phyloP scores from a whole-genome alignment of 2,888 invertebrate genomes.

The Chirona hameri region DNA sequence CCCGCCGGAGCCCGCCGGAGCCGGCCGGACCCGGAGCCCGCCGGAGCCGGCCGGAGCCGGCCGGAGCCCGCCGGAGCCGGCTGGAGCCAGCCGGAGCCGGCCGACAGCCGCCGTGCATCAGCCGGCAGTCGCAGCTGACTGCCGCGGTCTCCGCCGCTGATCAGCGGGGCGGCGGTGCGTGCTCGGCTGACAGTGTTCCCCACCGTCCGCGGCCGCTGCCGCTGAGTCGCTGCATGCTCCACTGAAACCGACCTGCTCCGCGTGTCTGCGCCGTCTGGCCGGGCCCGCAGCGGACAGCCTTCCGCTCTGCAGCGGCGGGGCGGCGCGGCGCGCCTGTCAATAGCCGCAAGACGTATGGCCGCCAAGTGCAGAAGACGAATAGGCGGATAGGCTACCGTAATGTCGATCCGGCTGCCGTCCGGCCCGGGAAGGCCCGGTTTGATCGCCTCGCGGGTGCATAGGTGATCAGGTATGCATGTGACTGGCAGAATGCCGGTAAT shows the following conservation, averaged over 20 bases:
- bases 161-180: too few relatives aligned
- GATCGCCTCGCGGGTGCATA: not conserved
- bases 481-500: not conserved
- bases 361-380: not conserved
- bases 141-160: too few relatives aligned
- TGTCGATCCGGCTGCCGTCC: not conserved
- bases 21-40: not conserved
- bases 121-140: too few relatives aligned
- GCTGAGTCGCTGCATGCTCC: not conserved
- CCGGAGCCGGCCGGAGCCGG: not conserved
- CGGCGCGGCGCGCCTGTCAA: too few relatives aligned
- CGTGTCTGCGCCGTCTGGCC: not conserved
- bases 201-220: not conserved
- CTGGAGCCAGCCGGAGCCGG: not conserved
- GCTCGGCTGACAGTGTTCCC: too few relatives aligned
- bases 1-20: not conserved
- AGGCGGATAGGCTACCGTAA: not conserved
- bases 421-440: not conserved
- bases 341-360: too few relatives aligned
- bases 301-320: too few relatives aligned
- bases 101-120: not conserved
- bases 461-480: not conserved
- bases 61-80: not conserved
- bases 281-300: not conserved
- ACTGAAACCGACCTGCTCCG: not conserved